A percentile compares a stretch with the other conserved stretches of the same genome.
These are phyloP conservation scores for Sula dactylatra DNA, from an alignment of 2,113 vertebrate species.

Conservation along the genomic window DNA sequence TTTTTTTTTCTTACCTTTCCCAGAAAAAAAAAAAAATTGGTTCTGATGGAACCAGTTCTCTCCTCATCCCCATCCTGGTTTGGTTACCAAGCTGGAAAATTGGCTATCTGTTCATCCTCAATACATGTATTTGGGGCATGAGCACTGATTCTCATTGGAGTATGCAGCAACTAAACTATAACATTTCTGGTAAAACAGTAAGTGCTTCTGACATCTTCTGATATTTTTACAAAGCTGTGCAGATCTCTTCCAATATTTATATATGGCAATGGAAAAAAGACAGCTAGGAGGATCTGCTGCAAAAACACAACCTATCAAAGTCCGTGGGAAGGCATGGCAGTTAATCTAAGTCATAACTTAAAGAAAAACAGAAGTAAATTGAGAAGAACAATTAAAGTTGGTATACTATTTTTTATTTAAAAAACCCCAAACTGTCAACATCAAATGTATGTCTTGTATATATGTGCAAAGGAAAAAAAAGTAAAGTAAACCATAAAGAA, in stretches of 20 bases:
- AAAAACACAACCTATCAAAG: not conserved
- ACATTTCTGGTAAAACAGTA: not conserved
- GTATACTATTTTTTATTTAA: not conserved
- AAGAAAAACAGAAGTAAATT: not conserved
- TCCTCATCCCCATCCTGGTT: not conserved
- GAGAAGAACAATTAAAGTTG: not conserved
- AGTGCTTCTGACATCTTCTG: not conserved
- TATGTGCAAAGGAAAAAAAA: not conserved
- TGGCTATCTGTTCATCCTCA: not conserved
- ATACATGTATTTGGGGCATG: not conserved
- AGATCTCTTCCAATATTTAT: not conserved
- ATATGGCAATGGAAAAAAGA: not conserved
- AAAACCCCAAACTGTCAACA: fast-evolving
- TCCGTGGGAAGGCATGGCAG: not conserved
- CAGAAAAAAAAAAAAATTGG: not conserved
- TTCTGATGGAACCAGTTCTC: not conserved
- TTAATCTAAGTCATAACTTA: not conserved
- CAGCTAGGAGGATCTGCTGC: not conserved
- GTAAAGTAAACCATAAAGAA: not conserved
- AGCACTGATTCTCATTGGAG: not conserved
- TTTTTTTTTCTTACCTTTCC: not conserved
- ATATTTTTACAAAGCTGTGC: not conserved
- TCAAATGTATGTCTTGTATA: not conserved
- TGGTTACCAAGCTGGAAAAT: not conserved
- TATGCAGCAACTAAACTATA: not conserved